A percentile compares a stretch with the other conserved stretches of the same genome.
Evolutionary conservation across 1,140 invertebrate genomes (phyloP).

Genomic region (Aphidius gifuensis): DNA sequence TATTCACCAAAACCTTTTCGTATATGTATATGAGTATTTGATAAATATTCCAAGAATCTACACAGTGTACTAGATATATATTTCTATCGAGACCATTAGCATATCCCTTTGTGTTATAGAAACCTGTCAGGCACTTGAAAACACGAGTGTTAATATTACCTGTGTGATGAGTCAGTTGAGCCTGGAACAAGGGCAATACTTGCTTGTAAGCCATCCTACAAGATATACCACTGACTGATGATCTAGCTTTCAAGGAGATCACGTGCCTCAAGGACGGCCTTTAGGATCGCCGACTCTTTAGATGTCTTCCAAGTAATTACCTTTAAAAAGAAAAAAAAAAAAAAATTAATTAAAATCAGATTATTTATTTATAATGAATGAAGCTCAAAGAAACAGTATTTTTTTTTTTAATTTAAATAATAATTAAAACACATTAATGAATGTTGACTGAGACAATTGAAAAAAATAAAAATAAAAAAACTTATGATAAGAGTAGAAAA

Average conservation of each 20-base stretch:
- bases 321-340: not conserved
- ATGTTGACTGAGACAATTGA: too few species aligned
- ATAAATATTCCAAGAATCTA: too few species aligned
- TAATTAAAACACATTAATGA: too few species aligned
- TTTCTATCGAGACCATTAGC: too few species aligned
- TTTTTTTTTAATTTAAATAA: too few species aligned
- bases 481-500: too few species aligned
- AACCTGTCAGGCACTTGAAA: conserved; percentile 29
- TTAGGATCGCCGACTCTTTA: conserved; percentile 33
- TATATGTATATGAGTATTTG: too few species aligned
- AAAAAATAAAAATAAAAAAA: too few species aligned
- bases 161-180: conserved; percentile 32
- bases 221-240: conserved; percentile 32
- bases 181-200: conserved; percentile 35
- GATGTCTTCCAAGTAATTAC: conserved; percentile 33
- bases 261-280: conserved; percentile 32
- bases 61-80: too few species aligned
- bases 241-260: conserved; percentile 34
- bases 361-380: not conserved
- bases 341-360: not conserved
- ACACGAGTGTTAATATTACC: conserved; percentile 31
- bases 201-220: conserved; percentile 36
- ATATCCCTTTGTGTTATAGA: conserved; percentile 21
- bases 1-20: too few species aligned
- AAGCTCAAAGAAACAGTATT: too few species aligned